These are phyloP conservation scores for Drosophila biarmipes DNA, from an alignment of 1,140 invertebrate genomes.

Conservation along the genomic window DNA sequence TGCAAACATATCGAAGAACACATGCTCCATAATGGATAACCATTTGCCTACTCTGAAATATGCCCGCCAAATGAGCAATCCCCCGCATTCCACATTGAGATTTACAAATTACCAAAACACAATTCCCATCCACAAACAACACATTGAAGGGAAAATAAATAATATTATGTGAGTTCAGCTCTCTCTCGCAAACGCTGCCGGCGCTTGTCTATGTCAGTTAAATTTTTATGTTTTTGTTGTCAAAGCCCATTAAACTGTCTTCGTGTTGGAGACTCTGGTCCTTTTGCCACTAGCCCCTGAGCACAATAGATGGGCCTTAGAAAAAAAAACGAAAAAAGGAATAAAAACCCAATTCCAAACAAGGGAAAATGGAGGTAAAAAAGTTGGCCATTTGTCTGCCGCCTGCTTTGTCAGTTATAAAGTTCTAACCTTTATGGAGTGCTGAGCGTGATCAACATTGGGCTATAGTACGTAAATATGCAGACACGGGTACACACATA, in stretches of 20 bases:
- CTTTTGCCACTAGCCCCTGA: slow-evolving; percentile 4
- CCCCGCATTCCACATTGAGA: slow-evolving; percentile 30
- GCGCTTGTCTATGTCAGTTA: slow-evolving; percentile 41
- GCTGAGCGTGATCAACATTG: slow-evolving; percentile 37
- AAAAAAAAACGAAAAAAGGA: too few relatives aligned
- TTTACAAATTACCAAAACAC: slow-evolving; percentile 52
- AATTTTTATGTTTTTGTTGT: slow-evolving; percentile 61
- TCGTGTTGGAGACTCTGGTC: slow-evolving; percentile 26
- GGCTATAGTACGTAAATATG: slow-evolving; percentile 26
- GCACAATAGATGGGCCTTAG: slow-evolving; percentile 11
- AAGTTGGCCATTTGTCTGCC: slow-evolving; percentile 68
- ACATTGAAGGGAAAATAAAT: slow-evolving; percentile 37
- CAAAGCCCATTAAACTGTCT: slow-evolving; percentile 64
- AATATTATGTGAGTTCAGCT: slow-evolving; percentile 26
- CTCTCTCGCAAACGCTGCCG: neutral
- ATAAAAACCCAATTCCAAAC: slow-evolving; percentile 8
- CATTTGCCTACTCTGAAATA: slow-evolving; percentile 28
- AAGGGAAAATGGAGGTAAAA: slow-evolving; percentile 35
- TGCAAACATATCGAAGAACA: slow-evolving; percentile 7
- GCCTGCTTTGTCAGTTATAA: slow-evolving; percentile 64
- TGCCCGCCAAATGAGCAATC: slow-evolving; percentile 37
- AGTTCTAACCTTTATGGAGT: slow-evolving; percentile 70
- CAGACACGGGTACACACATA: neutral
- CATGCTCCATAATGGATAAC: slow-evolving; percentile 16
- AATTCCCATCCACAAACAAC: slow-evolving; percentile 31